Percentiles rank a stretch among this genome's conserved stretches.
These are phyloP conservation scores for Synergus itoensis DNA, from an alignment of 2,888 invertebrate genomes.

Conservation along the genomic window DNA sequence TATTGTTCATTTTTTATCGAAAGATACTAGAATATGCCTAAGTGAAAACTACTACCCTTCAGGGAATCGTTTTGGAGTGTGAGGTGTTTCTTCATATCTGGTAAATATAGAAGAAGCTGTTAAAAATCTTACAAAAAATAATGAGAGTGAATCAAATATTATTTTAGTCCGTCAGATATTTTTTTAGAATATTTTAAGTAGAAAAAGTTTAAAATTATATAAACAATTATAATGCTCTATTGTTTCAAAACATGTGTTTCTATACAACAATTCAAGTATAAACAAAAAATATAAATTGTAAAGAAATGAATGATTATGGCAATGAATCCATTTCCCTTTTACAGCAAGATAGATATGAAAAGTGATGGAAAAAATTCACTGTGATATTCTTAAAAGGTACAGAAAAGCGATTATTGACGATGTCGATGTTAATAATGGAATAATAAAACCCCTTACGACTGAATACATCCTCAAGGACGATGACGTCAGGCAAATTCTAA, in stretches of 20 bases:
- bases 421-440: constrained; percentile 70
- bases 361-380: constrained; percentile 67
- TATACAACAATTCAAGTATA: not conserved
- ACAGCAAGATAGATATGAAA: constrained; percentile 26
- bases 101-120: not conserved
- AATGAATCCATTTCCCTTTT: not conserved
- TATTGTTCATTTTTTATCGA: constrained; percentile 10
- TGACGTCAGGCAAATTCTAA: constrained; percentile 63
- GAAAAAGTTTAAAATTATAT: not conserved
- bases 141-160: not conserved
- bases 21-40: constrained; percentile 24
- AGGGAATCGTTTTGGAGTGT: not conserved
- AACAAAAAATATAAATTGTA: not conserved
- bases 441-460: constrained; percentile 62
- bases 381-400: constrained; percentile 62
- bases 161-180: not conserved
- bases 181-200: not conserved
- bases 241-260: not conserved
- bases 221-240: not conserved
- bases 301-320: not conserved
- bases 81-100: not conserved
- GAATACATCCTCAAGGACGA: constrained; percentile 66
- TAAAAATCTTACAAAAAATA: not conserved
- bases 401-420: constrained; percentile 64
- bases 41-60: not conserved